A percentile compares a stretch with the other conserved stretches of the same genome.
Conservation (phyloP, 2,888 invertebrate genomes). For the Drosophila phalerata region DNA sequence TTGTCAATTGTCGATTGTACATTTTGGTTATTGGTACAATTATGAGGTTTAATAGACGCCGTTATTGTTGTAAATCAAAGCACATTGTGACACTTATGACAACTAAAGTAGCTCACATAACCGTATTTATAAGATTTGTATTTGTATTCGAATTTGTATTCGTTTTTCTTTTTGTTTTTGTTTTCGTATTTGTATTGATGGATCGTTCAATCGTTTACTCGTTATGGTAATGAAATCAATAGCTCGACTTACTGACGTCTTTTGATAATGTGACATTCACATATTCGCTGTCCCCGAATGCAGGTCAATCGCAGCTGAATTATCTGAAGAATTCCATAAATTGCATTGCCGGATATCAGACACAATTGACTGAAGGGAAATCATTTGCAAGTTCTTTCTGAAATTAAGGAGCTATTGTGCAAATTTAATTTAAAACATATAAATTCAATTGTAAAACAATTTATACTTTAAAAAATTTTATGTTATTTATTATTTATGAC, state of each 20-base stretch:
- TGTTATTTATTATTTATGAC: too few relatives aligned
- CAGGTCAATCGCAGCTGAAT: slow-evolving; percentile 25
- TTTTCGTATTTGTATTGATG: slow-evolving; percentile 9
- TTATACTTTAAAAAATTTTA: neutral
- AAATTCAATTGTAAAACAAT: too few relatives aligned
- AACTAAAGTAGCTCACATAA: slow-evolving; percentile 82
- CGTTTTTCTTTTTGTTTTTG: slow-evolving; percentile 3
- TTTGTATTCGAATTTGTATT: slow-evolving; percentile 10
- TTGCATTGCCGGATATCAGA: slow-evolving; percentile 3
- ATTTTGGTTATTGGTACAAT: slow-evolving; percentile 78
- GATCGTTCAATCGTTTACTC: slow-evolving; percentile 40
- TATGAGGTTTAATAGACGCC: slow-evolving; percentile 81
- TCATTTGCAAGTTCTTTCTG: neutral
- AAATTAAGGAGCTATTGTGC: too few relatives aligned
- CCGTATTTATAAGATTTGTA: slow-evolving; percentile 64
- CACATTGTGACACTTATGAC: slow-evolving; percentile 82
- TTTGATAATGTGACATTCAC: slow-evolving; percentile 34
- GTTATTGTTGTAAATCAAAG: slow-evolving; percentile 82
- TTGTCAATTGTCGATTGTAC: slow-evolving; percentile 59
- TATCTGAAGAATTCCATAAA: neutral
- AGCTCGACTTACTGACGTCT: slow-evolving; percentile 36
- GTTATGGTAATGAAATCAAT: slow-evolving; percentile 69
- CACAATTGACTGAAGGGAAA: neutral
- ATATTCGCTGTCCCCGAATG: slow-evolving; percentile 23
- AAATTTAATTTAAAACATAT: too few relatives aligned